These are phyloP conservation scores for Tetragonisca angustula DNA, from an alignment of 2,888 invertebrate genomes.

Conservation along the genomic window DNA sequence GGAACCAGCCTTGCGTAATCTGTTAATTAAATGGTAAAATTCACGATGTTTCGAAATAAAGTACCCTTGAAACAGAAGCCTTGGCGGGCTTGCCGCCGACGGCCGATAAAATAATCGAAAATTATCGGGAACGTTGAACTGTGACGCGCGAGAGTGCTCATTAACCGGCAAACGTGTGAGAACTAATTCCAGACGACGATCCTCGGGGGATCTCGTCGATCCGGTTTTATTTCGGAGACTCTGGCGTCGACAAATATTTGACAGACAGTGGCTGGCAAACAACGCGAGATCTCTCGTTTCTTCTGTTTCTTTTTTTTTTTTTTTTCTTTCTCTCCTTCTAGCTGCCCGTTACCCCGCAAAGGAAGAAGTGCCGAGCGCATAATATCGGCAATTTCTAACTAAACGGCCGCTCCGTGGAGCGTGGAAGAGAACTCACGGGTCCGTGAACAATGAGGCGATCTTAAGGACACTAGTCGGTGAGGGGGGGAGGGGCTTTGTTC, in stretches of 20 bases:
- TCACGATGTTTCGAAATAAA: background rate
- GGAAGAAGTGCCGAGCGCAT: constrained; percentile 38
- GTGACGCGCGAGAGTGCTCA: background rate
- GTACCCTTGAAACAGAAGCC: background rate
- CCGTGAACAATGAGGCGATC: constrained; percentile 56
- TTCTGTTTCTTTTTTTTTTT: background rate
- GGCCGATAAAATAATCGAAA: constrained; percentile 27
- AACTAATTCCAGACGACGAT: constrained; percentile 4
- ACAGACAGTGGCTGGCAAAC: constrained; percentile 41
- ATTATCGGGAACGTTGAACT: constrained; percentile 14
- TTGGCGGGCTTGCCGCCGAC: too few relatives aligned
- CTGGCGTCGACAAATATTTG: constrained; percentile 36
- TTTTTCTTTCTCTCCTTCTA: background rate
- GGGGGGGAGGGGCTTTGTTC: constrained; percentile 28
- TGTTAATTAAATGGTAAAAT: background rate
- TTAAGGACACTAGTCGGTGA: constrained; percentile 33
- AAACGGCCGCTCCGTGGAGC: constrained; percentile 45
- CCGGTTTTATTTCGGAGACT: background rate
- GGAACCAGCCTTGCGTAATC: background rate
- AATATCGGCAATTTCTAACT: constrained; percentile 53
- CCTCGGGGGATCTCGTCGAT: constrained; percentile 2
- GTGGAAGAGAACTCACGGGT: constrained; percentile 40
- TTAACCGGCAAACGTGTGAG: constrained; percentile 1
- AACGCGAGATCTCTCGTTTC: constrained; percentile 18
- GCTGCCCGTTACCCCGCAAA: background rate